Evolutionary conservation across 1,140 invertebrate genomes (phyloP), one percentile per base, ranked within the genome.

Genomic region (Lordiphosa clarofinis): DNA sequence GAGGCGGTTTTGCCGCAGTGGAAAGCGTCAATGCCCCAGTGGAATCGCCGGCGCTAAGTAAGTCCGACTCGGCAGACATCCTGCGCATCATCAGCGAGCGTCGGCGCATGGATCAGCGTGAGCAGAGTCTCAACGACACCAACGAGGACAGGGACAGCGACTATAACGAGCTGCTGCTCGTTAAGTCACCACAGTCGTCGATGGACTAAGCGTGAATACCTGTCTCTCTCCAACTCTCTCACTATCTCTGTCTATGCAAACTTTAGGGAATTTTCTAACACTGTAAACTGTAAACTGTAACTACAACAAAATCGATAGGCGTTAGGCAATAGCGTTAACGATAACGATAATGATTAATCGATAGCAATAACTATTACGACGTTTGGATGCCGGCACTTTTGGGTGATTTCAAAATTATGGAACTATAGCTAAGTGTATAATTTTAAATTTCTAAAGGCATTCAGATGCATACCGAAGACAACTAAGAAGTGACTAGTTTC

Each of bases 41-140:
- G 7, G 57, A 58, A 9, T 4, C 39, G 12, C 50, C 72, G 7
- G 38, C 49, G 0, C 10, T 73, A 4, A 62, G 31, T 46, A 89
- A 88, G 28, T 89, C 88, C 36, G 88, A 89, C 40, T 81, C 88
- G 15, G 78, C 81, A 21, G 88, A 89, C 59, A 89, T 89, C 4
- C 33, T 89, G 65, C 79, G 88, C 5, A 89, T 89, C 33, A 89
- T 89, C 33, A 89, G 86, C 49, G 88, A 89, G 40, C 86, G 88
- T 0, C 53, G 88, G 21, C 86, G 81, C 40, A 88, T 88, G 67
- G 87, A 89, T 63, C 74, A 88, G 47, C 72, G 78, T 10, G 87
- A 89, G 50, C 81, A 71, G 48, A 31, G 28, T 31, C 28, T 31
- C 59, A 33, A 33, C 24, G 43, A 74, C 46, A 74, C 74, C 43